Evolutionary conservation across 2,888 invertebrate genomes (phyloP).

Genomic region (Meghimatium bilineatum): DNA sequence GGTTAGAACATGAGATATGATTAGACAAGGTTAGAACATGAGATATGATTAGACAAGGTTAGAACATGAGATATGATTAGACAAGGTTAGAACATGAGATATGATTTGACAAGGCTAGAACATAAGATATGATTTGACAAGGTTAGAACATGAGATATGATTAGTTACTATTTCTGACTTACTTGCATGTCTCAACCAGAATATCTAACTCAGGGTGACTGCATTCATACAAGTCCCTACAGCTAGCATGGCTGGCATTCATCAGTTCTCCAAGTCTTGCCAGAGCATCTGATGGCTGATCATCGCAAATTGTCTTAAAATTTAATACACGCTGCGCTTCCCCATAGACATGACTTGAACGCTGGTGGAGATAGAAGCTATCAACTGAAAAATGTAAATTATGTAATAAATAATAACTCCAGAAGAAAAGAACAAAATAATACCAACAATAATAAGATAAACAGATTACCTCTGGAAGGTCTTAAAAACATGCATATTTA

Average conservation of each 20-base stretch:
- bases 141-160: no score
- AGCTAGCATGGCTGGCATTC: constrained; percentile 91
- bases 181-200: constrained; percentile 84
- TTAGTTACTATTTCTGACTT: constrained; percentile 72
- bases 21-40: background rate
- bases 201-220: constrained; percentile 91
- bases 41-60: no score
- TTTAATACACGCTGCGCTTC: constrained; percentile 91
- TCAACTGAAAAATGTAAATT: constrained; percentile 75
- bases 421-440: background rate
- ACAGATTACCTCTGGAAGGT: no score
- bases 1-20: no score
- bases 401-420: background rate
- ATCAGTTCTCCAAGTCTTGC: constrained; percentile 87
- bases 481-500: no score
- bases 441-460: no score
- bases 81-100: no score
- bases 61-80: no score
- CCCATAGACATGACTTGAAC: constrained; percentile 89
- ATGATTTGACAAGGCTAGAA: no score
- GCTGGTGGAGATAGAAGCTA: constrained; percentile 85
- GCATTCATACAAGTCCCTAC: constrained; percentile 92
- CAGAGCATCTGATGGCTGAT: constrained; percentile 58
- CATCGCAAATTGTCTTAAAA: constrained; percentile 84
- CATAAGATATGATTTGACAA: no score